Evolutionary conservation across 2,113 vertebrate genomes (phyloP), one percentile per base, ranked within the genome.

Genomic region (Dolichotis patagonum): DNA sequence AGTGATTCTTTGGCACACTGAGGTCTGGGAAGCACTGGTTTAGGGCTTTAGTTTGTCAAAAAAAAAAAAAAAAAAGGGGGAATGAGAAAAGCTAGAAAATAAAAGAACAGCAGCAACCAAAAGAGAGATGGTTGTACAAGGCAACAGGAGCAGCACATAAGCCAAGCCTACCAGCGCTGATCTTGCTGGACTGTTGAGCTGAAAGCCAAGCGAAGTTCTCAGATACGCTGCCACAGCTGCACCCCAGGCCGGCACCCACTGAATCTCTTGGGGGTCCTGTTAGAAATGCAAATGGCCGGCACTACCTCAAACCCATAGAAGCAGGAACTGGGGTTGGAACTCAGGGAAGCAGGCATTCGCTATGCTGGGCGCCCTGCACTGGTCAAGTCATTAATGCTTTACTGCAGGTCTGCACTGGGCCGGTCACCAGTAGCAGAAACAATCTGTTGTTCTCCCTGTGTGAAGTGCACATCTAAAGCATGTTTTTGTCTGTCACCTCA

Each of bases 401-500:
- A 38, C 54, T 67, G 65, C 5, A 26, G 46, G 52, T 75, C 93
- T 54, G 43, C 81, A 85, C 90, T 96, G 85, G 95, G 83, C 19
- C 32, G 58, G 75, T 91, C 56, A 67, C 54, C 62, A 67, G 43
- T 1, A n/a, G 75, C 75, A 60, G 84, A 94, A 96, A 90, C 87
- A 96, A 95, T 28, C 54, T 60, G 38, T 94, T 92, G 82, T 93
- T 28, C 63, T 92, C 13, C 2, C 84, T n/a, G 60, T 14, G 75
- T 58, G 65, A 69, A 63, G 81, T 78, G 77, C 41, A 11, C 67
- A 85, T 95, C 94, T 92, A 80, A 96, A 58, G 96, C 63, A 1
- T 52, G 71, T 90, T 85, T 93, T 60, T 82, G 88, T 65, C 52
- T 10, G 73, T 92, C 16, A 83, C 94, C 90, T 96, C 81, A 63